A percentile compares a stretch with the other conserved stretches of the same genome.
These are phyloP conservation scores for Mantis religiosa DNA, from an alignment of 2,888 invertebrate species.

Conservation along the genomic window DNA sequence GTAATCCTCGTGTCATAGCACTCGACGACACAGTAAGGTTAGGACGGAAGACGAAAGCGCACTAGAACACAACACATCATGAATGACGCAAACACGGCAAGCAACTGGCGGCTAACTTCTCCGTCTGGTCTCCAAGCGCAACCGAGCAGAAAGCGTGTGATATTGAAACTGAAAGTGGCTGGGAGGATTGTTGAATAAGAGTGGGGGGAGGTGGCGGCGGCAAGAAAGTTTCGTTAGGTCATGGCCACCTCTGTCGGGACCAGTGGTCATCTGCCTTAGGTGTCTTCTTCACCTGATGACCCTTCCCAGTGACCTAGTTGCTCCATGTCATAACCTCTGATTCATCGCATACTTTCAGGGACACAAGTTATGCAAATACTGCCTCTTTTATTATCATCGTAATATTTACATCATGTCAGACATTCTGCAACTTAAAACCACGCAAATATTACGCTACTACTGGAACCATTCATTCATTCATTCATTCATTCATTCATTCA, in stretches of 20 bases:
- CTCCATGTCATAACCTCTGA: background rate
- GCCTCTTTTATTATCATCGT: too few relatives aligned
- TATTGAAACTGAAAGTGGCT: slow-evolving; percentile 25
- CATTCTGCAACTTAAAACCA: too few relatives aligned
- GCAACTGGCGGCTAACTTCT: background rate
- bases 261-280: background rate
- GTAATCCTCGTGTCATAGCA: too few relatives aligned
- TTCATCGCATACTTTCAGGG: background rate
- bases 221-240: background rate
- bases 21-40: too few relatives aligned
- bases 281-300: background rate
- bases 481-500: too few relatives aligned
- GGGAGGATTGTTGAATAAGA: background rate
- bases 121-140: background rate
- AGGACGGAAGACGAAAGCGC: background rate
- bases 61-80: background rate
- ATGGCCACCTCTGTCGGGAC: background rate
- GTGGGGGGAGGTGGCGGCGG: background rate
- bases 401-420: too few relatives aligned
- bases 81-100: background rate
- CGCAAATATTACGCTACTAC: too few relatives aligned
- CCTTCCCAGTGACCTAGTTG: background rate
- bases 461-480: too few relatives aligned
- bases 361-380: background rate
- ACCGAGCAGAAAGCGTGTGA: slow-evolving; percentile 9